Evolutionary conservation across 2,113 vertebrate genomes (phyloP).

Genomic region (Hyaena hyaena): DNA sequence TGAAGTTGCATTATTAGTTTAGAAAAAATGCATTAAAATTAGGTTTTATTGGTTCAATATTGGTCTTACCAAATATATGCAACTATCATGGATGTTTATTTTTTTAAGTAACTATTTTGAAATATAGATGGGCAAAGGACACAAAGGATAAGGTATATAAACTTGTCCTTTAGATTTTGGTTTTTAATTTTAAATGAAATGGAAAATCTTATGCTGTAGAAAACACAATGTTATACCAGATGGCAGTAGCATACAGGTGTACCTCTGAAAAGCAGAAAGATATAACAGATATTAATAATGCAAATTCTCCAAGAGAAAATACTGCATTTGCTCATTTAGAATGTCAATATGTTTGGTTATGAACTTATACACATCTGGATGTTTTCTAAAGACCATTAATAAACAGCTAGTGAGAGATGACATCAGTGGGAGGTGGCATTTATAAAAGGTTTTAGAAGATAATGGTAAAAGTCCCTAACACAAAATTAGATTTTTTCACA

Average conservation of each 20-base stretch:
- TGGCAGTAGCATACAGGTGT: neutral
- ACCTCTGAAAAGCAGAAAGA: neutral
- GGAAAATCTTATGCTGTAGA: neutral
- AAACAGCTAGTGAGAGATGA: neutral
- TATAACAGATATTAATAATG: neutral
- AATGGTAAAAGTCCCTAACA: neutral
- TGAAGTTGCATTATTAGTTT: neutral
- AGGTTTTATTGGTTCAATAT: neutral
- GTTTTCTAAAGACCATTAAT: neutral
- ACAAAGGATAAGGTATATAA: neutral
- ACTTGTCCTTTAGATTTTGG: neutral
- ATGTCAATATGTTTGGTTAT: slow-evolving; percentile 6
- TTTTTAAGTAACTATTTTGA: neutral
- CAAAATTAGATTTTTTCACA: neutral
- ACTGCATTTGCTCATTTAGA: neutral
- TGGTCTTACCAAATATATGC: neutral
- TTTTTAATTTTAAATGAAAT: slow-evolving; percentile 20
- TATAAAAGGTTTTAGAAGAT: neutral
- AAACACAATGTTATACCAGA: neutral
- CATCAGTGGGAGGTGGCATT: neutral
- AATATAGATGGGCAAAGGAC: neutral
- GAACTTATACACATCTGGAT: neutral
- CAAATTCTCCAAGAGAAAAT: slow-evolving; percentile 16
- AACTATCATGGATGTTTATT: neutral
- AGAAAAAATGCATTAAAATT: neutral